Conservation (phyloP, 2,797 vertebrate genomes). For the Spatula clypeata region DNA sequence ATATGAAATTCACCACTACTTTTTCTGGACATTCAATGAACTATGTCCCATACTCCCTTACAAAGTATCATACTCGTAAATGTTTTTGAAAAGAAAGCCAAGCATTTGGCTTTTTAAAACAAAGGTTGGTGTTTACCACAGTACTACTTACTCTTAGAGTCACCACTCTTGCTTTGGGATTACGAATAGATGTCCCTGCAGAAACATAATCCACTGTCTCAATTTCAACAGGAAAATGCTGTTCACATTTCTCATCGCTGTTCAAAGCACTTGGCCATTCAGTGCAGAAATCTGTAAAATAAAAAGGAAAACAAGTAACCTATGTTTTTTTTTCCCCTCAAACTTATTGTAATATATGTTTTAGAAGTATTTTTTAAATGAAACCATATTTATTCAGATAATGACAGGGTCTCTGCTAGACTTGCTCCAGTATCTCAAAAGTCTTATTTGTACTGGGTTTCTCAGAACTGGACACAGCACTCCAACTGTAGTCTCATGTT, state of each 20-base stretch:
- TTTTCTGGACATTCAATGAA: background rate
- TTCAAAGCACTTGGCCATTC: slow-evolving; percentile 93
- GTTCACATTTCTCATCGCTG: slow-evolving; percentile 88
- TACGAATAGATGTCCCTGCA: slow-evolving; percentile 90
- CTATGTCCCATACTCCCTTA: background rate
- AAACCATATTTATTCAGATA: background rate
- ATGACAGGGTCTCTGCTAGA: background rate
- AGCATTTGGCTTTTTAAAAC: background rate
- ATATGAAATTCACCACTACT: background rate
- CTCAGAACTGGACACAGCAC: background rate
- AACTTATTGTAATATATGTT: background rate
- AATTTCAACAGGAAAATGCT: slow-evolving; percentile 92
- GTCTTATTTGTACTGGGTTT: background rate
- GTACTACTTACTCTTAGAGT: slow-evolving; percentile 88
- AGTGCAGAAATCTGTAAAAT: slow-evolving; percentile 92
- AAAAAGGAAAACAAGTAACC: slow-evolving; percentile 1
- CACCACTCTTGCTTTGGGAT: slow-evolving; percentile 91
- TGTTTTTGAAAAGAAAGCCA: background rate
- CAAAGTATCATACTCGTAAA: background rate
- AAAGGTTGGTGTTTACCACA: background rate
- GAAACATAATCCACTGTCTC: slow-evolving; percentile 89
- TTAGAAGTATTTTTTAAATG: background rate
- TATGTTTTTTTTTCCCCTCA: accelerated
- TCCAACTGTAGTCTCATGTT: background rate
- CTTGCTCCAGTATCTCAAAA: background rate